Base-by-base conservation (phyloP, 2,888 invertebrate genomes). In the Escarpia spicata region DNA sequence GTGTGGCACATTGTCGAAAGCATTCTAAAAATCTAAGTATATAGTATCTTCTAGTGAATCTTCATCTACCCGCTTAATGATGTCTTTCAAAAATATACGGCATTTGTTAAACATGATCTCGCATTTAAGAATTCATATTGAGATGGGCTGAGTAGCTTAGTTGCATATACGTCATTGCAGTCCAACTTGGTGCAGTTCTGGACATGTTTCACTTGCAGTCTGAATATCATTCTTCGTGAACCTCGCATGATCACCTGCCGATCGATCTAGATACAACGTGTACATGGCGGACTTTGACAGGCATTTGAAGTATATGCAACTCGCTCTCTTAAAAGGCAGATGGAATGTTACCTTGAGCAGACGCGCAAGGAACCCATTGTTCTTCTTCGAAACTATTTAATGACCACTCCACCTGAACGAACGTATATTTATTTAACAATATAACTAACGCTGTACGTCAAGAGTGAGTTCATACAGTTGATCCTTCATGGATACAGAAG, bases 321-420 rank as follows among this genome's bases (percentile, higher is more conserved):
- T 26, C n/a, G 26, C 75, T 26, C 75, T 75, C 75, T 52, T 52
- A 52, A 52, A 75, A 19, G 75, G 75, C 75, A 75, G 75, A 75
- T 75, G 75, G 75, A n/a, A 75, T 75, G 75, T n/a, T 75, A 75
- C n/a, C n/a, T 75, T 19, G 75, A 75, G 75, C 75, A 75, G 75
- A 26, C 6, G 75, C 6, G 19, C 19, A 26, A 26, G n/a, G 19
- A 75, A n/a, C 26, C n/a, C 19, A 75, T 26, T n/a, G 6, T n/a
- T 75, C n/a, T 19, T 75, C n/a, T 26, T 19, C 75, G 75, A n/a
- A 26, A 75, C 75, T 75, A 75, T 75, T 75, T 19, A 75, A 75
- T 75, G 19, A 75, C 75, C 75, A 75, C 75, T 75, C 75, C 19
- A 26, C 6, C n/a, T 26, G 75, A 75, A 26, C 75, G 52, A 75